Evolutionary conservation across 2,113 vertebrate species (phyloP).

Genomic region (Sitta europaea): DNA sequence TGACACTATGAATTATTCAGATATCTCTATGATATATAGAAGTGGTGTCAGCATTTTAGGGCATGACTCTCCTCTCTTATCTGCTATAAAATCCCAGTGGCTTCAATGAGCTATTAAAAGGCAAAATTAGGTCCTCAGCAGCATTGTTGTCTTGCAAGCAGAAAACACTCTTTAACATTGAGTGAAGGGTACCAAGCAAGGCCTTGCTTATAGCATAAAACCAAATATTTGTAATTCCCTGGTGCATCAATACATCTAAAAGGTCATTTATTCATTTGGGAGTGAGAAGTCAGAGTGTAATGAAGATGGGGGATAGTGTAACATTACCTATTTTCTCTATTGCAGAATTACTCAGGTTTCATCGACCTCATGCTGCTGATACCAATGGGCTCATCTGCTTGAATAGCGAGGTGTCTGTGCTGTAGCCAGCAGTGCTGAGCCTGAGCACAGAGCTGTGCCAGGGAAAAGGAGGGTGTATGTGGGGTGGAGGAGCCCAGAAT

Average conservation of each 20-base stretch:
- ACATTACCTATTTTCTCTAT: neutral
- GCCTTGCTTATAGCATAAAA: neutral
- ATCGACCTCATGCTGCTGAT: neutral
- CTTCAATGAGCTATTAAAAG: slow-evolving; percentile 34
- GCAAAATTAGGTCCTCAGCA: slow-evolving; percentile 26
- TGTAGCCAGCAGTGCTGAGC: neutral
- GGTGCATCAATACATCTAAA: neutral
- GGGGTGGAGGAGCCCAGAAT: neutral
- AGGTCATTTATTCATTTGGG: neutral
- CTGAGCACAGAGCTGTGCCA: neutral
- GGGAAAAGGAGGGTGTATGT: neutral
- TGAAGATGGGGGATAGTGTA: neutral
- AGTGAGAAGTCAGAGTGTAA: neutral
- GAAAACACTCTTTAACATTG: neutral
- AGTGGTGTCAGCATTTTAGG: slow-evolving; percentile 56
- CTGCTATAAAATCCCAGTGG: slow-evolving; percentile 39
- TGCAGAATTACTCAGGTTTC: neutral
- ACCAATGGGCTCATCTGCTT: neutral
- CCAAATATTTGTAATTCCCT: neutral
- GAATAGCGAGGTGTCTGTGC: neutral
- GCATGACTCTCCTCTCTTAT: slow-evolving; percentile 36
- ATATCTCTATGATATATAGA: slow-evolving; percentile 40
- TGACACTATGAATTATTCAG: slow-evolving; percentile 63
- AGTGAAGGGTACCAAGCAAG: neutral
- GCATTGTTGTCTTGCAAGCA: neutral